phyloP scores from a whole-genome alignment of 2,797 vertebrate genomes.

The Lagorchestes hirsutus region DNA sequence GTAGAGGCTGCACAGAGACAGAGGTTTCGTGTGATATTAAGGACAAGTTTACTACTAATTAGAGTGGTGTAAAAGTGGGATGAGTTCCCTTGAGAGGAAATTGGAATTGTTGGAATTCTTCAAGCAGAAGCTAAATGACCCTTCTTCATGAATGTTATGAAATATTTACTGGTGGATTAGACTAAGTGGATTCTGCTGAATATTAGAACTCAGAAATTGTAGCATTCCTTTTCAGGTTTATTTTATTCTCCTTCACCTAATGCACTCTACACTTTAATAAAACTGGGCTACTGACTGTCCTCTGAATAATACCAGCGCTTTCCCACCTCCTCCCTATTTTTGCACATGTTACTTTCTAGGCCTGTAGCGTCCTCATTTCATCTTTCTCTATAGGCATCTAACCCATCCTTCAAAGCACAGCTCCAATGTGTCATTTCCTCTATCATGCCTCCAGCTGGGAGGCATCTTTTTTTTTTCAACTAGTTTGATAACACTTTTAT shows the following conservation, averaged over 20 bases:
- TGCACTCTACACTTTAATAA: background rate
- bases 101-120: background rate
- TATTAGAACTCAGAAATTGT: background rate
- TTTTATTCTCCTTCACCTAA: background rate
- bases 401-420: background rate
- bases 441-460: background rate
- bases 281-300: background rate
- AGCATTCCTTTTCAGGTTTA: background rate
- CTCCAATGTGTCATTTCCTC: background rate
- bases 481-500: background rate
- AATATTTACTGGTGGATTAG: background rate
- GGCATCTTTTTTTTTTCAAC: background rate
- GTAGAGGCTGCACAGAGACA: background rate
- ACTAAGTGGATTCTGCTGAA: background rate
- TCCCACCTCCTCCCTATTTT: background rate
- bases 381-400: background rate
- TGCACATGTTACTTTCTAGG: background rate
- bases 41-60: background rate
- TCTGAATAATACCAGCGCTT: background rate
- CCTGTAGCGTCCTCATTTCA: background rate
- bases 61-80: background rate
- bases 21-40: background rate
- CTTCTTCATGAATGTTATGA: background rate
- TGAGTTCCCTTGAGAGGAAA: background rate
- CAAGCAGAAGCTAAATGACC: background rate